phyloP scores from a whole-genome alignment of 2,113 vertebrate species.

The Anolis sagrei region DNA sequence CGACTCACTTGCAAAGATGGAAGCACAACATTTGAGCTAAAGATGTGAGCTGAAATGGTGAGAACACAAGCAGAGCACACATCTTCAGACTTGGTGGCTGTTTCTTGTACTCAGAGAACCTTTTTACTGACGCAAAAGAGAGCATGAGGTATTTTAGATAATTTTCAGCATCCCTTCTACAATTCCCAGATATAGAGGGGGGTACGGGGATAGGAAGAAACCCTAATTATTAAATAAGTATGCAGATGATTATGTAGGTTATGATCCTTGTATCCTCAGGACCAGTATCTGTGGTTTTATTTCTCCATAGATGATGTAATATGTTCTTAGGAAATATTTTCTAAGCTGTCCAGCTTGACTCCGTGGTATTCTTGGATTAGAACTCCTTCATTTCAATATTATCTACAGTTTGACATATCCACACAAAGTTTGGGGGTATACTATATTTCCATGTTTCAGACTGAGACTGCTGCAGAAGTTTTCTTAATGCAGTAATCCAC shows the following conservation, averaged over 20 bases:
- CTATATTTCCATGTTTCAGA: neutral
- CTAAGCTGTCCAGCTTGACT: too few relatives aligned
- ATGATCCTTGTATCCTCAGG: too few relatives aligned
- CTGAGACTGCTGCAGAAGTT: neutral
- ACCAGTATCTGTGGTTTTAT: too few relatives aligned
- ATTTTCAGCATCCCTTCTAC: neutral
- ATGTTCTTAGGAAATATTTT: too few relatives aligned
- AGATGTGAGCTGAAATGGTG: neutral
- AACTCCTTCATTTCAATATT: too few relatives aligned
- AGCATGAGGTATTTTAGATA: neutral
- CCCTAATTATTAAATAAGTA: too few relatives aligned
- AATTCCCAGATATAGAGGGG: neutral
- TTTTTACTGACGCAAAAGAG: neutral
- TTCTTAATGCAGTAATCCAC: neutral
- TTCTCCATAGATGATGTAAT: too few relatives aligned
- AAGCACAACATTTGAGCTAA: neutral
- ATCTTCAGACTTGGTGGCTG: neutral
- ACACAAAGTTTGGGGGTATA: too few relatives aligned
- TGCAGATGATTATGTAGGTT: too few relatives aligned
- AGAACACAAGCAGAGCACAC: neutral
- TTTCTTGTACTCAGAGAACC: neutral
- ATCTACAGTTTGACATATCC: too few relatives aligned
- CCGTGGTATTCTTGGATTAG: too few relatives aligned
- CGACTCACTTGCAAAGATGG: neutral
- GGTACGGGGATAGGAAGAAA: too few relatives aligned